Evolutionary conservation across 2,888 invertebrate species (phyloP), one percentile per base, ranked within the genome.

Genomic region (Hofmannophila pseudospretella): DNA sequence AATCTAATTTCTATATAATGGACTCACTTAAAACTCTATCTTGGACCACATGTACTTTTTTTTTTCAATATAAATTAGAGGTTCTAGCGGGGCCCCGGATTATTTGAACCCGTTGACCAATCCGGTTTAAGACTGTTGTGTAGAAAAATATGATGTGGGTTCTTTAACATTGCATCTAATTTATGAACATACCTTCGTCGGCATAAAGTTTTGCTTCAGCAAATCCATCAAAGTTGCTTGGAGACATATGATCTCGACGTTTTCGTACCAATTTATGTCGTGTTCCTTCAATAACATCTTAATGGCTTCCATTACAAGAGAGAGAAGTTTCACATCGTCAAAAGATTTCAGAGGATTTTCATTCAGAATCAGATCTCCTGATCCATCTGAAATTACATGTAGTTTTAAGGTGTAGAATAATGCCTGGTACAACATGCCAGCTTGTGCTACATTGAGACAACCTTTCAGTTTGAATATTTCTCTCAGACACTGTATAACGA

Each of bases 241-340:
- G n/a, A 67, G 47, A 23, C 51, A 51, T 2, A 62, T 42, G 1
- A 68, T 58, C 36, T 68, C 68, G 2, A 58, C 39, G 29, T 53
- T 66, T 30, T 67, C 64, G 29, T 68, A 59, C 65, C 68, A 67
- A 32, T 57, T 51, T 41, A 68, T 60, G 23, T 58, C 49, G 40
- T 68, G 57, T 27, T 61, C 62, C 23, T 55, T 54, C n/a, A 69
- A 27, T 10, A 68, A 32, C 61, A 65, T 61, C 19, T 50, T 55
- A 36, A 66, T 51, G 4, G 49, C 52, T 9, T 58, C 57, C 16
- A 70, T 32, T 7, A 54, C 41, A 1, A 57, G 41, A 0, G 66
- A 49, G 9, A 68, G 23, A 19, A 65, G 28, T 22, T 44, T 51
- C 11, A 57, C 47, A 19, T 67, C 64, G 8, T 59, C 55, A 1